A percentile compares a stretch with the other conserved stretches of the same genome.
phyloP scores from a whole-genome alignment of 2,888 invertebrate genomes.

The Eristalinus aeneus region DNA sequence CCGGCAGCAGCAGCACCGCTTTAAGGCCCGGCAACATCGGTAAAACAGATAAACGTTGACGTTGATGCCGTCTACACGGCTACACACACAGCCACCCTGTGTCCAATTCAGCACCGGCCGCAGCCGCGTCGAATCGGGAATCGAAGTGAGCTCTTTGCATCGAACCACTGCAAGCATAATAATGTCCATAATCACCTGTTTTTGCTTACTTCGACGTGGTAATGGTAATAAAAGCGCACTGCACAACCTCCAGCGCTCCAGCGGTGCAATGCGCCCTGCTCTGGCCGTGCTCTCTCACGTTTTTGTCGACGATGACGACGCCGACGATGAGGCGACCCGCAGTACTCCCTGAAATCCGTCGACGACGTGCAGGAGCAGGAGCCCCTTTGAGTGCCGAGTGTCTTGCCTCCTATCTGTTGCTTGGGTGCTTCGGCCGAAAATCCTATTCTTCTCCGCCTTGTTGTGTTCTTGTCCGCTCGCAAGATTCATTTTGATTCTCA shows the following conservation, averaged over 20 bases:
- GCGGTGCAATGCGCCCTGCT: conserved; percentile 19
- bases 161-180: conserved; percentile 57
- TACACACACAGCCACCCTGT: conserved; percentile 10
- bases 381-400: conserved; percentile 18
- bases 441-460: conserved; percentile 18
- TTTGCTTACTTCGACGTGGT: conserved; percentile 64
- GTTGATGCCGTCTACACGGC: conserved; percentile 25
- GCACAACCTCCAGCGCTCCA: conserved; percentile 42
- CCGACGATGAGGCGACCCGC: conserved; percentile 18
- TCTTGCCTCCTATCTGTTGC: background rate
- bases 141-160: conserved; percentile 44
- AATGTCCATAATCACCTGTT: conserved; percentile 70
- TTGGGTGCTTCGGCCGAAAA: background rate
- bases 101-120: conserved; percentile 7
- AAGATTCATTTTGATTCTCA: conserved; percentile 68
- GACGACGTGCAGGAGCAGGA: conserved; percentile 54
- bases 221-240: conserved; percentile 67
- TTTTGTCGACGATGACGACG: conserved; percentile 33
- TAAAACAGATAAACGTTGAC: conserved; percentile 34
- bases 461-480: conserved; percentile 28
- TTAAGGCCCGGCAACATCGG: conserved; percentile 17
- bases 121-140: conserved; percentile 57
- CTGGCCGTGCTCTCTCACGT: conserved; percentile 65
- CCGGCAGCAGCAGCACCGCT: conserved; percentile 33
- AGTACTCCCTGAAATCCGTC: conserved; percentile 53